Evolutionary conservation across 2,797 vertebrate genomes (phyloP).

Genomic region (Pterois miles): DNA sequence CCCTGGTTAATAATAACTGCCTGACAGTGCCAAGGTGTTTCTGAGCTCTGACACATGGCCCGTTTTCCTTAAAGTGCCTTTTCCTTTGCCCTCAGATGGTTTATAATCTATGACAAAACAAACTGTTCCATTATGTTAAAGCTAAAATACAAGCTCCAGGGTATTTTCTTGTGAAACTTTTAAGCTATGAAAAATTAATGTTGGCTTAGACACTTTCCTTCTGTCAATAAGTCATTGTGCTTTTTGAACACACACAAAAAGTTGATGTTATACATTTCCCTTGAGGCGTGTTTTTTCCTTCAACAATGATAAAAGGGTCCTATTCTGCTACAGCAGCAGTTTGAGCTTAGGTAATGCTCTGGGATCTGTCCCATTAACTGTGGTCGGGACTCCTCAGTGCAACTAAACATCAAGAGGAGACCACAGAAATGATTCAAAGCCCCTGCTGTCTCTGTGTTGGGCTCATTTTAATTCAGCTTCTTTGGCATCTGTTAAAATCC

Average conservation of each 20-base stretch:
- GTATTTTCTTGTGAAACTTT: background rate
- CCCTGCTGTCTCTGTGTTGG: conserved; percentile 52
- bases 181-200: conserved; percentile 24
- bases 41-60: conserved; percentile 59
- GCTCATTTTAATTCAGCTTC: conserved; percentile 37
- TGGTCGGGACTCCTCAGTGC: conserved; percentile 60
- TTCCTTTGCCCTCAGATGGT: conserved; percentile 30
- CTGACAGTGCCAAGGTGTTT: conserved; percentile 61
- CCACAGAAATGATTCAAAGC: conserved; percentile 71
- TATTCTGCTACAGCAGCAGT: conserved; percentile 67
- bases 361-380: conserved; percentile 66
- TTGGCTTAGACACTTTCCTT: conserved; percentile 23
- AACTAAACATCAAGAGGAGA: conserved; percentile 66
- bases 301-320: conserved; percentile 62
- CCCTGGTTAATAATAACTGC: conserved; percentile 56
- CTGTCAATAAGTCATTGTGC: conserved; percentile 47
- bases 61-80: conserved; percentile 41
- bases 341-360: conserved; percentile 67
- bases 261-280: conserved; percentile 29
- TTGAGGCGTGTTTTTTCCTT: conserved; percentile 32
- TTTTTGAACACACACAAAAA: conserved; percentile 44
- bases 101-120: conserved; percentile 43
- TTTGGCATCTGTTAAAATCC: conserved; percentile 52
- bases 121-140: conserved; percentile 28
- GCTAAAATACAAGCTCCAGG: background rate